phyloP scores from a whole-genome alignment of 2,113 vertebrate genomes.

The Myiozetetes cayanensis region DNA sequence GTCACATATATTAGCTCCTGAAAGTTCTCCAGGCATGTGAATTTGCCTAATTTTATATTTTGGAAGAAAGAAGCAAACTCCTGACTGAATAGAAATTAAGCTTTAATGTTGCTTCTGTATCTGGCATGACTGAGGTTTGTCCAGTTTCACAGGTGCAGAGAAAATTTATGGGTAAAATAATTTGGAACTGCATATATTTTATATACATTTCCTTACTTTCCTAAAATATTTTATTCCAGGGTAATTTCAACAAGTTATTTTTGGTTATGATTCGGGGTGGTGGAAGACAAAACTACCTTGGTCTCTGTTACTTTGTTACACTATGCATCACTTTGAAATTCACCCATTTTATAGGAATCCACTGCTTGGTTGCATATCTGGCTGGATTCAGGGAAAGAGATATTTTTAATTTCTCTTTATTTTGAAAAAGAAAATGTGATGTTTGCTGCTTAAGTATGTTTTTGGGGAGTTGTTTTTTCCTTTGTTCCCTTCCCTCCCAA shows the following conservation, averaged over 20 bases:
- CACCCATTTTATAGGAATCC: background rate
- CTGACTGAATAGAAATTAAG: background rate
- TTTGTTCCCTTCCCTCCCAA: background rate
- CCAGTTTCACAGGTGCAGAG: background rate
- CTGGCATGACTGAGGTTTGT: background rate
- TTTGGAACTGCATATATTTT: background rate
- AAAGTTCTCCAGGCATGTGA: background rate
- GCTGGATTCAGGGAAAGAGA: background rate
- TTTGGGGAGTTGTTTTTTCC: background rate
- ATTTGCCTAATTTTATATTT: background rate
- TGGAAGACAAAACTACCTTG: background rate
- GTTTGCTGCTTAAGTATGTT: background rate
- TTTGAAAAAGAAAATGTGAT: background rate
- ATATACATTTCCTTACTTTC: background rate
- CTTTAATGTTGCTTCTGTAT: background rate
- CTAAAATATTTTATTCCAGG: background rate
- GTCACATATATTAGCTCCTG: background rate
- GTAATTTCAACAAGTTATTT: background rate
- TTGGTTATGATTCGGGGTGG: background rate
- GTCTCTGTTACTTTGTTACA: background rate
- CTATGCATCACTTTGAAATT: background rate
- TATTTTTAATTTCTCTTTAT: background rate
- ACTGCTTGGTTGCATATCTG: background rate
- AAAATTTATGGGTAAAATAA: background rate
- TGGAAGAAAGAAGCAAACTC: background rate